Percentiles rank a stretch among this genome's conserved stretches.
These are phyloP conservation scores for Drosophila niveifrons DNA, from an alignment of 2,888 invertebrate genomes.

Conservation along the genomic window DNA sequence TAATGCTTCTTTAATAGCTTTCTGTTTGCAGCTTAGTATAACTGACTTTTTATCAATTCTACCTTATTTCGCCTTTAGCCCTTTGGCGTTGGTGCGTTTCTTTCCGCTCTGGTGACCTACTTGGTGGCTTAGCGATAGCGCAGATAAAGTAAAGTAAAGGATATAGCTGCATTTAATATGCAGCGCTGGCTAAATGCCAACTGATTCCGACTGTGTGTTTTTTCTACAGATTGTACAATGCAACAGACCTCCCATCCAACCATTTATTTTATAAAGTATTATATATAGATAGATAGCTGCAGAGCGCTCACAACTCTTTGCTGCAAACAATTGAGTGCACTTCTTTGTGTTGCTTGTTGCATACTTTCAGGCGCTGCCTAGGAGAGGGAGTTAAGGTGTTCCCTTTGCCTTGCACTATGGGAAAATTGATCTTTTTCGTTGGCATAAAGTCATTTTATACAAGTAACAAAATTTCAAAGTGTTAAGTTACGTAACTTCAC, in stretches of 20 bases:
- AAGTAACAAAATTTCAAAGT: too few species aligned
- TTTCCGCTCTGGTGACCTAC: slow-evolving; percentile 48
- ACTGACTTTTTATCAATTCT: slow-evolving; percentile 46
- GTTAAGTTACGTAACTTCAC: too few species aligned
- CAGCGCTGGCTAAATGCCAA: slow-evolving; percentile 68
- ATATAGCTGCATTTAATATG: slow-evolving; percentile 60
- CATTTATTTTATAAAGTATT: background rate
- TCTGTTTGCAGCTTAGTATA: slow-evolving; percentile 17
- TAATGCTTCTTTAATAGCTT: background rate
- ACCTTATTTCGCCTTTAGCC: slow-evolving; percentile 22
- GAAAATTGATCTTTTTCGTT: too few species aligned
- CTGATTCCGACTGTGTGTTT: slow-evolving; percentile 44
- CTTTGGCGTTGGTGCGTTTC: slow-evolving; percentile 32
- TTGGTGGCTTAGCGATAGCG: slow-evolving; percentile 5
- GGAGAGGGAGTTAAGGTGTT: slow-evolving; percentile 31
- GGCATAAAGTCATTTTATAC: too few species aligned
- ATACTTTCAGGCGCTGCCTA: slow-evolving; percentile 56
- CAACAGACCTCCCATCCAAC: background rate
- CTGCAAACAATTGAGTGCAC: slow-evolving; percentile 68
- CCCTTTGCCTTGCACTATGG: slow-evolving; percentile 7
- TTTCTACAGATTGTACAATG: slow-evolving; percentile 33
- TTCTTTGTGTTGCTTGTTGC: slow-evolving; percentile 64
- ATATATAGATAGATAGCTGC: slow-evolving; percentile 6
- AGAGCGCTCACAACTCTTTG: slow-evolving; percentile 11
- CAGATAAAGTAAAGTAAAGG: background rate